A percentile compares a stretch with the other conserved stretches of the same genome.
Conservation (phyloP, 2,113 vertebrate genomes). For the Rhodinocichla rosea region DNA sequence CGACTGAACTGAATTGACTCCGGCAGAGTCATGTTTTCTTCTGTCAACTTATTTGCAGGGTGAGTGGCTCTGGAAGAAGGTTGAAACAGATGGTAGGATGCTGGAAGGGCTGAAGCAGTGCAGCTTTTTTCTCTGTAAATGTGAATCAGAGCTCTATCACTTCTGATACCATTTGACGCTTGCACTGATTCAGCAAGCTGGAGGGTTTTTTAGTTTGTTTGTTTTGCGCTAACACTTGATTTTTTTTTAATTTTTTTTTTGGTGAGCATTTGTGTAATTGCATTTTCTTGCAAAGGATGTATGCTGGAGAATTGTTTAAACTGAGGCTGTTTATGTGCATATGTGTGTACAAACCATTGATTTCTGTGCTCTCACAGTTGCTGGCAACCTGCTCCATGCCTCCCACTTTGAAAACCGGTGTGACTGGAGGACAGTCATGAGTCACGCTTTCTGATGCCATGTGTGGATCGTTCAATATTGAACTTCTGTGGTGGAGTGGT, state of each 20-base stretch:
- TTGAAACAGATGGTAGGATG: slow-evolving; percentile 47
- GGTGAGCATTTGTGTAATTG: neutral
- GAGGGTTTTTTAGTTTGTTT: neutral
- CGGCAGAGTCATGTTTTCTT: neutral
- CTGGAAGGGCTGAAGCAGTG: slow-evolving; percentile 8
- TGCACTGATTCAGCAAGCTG: slow-evolving; percentile 2
- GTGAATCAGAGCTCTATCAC: slow-evolving; percentile 38
- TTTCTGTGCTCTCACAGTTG: neutral
- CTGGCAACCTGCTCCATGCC: slow-evolving; percentile 12
- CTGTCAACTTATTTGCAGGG: slow-evolving; percentile 23
- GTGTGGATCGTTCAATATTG: slow-evolving; percentile 33
- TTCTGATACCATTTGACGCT: slow-evolving; percentile 1
- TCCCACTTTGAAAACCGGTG: neutral
- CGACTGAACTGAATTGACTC: neutral
- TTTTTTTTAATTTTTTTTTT: neutral
- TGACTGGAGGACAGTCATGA: slow-evolving; percentile 31
- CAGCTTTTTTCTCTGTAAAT: slow-evolving; percentile 24
- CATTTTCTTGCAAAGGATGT: neutral
- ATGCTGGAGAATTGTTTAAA: neutral
- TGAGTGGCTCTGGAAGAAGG: neutral
- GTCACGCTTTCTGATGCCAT: neutral
- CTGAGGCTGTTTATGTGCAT: neutral
- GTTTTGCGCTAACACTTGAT: neutral
- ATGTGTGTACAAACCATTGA: neutral
- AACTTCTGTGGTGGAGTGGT: neutral